Evolutionary conservation across 2,888 invertebrate genomes (phyloP), one percentile per base, ranked within the genome.

Genomic region (Esperia sulphurella): DNA sequence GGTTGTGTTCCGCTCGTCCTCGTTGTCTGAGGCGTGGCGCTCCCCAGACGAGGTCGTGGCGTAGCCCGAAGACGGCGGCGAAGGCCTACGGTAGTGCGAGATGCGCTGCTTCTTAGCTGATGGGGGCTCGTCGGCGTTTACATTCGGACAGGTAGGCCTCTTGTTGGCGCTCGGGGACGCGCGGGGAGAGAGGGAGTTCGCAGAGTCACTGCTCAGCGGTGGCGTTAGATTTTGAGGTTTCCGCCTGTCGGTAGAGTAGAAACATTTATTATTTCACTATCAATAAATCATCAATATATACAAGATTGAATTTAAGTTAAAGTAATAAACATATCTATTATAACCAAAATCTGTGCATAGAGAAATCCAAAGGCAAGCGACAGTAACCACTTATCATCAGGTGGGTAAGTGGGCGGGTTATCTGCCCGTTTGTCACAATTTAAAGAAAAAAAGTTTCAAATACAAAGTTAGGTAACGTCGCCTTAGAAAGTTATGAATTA

Each of bases 151-250:
- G 94, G 54, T 94, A 92, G 57, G 93, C 93, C 74, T 94, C 86
- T 89, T 95, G 61, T 55, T 59, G 51, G 93, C 64, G 55, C 75
- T 61, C 47, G 91, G 90, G 37, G 91, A 91, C 53, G 90, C 91
- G 60, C 95, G 95, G 54, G 95, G 95, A 51, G 95, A 95, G 3
- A 96, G 94, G 52, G 96, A 96, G 69, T 95, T 95, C 40, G 96
- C 95, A 35, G 95, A 95, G 73, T 96, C 96, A 67, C 95, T 96
- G 75, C 95, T 95, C 58, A 95, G 93, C 37, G 97, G 96, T 52
- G 97, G 96, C 53, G 96, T 97, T 69, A 97, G 91, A 86, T 96
- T 97, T 90, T 96, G 95, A 70, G 96, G 96, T 91, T 96, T 97
- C 77, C 95, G 94, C 81, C 95, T 94, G 81, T 10, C 21, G 21